phyloP scores from a whole-genome alignment of 2,888 invertebrate species.

The Pardosa pseudoannulata region DNA sequence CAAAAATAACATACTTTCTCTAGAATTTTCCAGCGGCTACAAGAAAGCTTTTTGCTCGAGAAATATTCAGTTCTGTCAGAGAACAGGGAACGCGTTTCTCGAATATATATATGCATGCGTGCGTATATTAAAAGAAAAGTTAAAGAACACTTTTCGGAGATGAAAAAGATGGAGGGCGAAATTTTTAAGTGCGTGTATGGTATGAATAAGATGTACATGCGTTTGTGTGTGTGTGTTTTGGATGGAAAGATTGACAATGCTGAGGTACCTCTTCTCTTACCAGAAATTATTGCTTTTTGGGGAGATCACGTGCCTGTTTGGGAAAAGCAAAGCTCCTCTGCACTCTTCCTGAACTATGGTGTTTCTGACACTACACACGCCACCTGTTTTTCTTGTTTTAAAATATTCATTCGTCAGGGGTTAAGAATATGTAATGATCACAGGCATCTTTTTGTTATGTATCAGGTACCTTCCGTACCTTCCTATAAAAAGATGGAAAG shows the following conservation, averaged over 20 bases:
- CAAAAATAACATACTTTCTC: too few relatives aligned
- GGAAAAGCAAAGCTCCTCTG: neutral
- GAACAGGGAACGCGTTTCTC: neutral
- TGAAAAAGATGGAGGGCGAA: too few relatives aligned
- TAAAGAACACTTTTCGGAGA: neutral
- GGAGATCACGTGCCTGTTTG: neutral
- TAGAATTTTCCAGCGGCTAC: too few relatives aligned
- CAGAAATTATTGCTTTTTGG: neutral
- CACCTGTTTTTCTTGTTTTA: neutral
- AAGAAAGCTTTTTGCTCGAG: too few relatives aligned
- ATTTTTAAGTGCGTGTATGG: neutral
- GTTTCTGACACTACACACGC: neutral
- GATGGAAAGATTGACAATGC: neutral
- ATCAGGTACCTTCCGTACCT: too few relatives aligned
- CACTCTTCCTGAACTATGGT: neutral
- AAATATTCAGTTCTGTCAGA: neutral
- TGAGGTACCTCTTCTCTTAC: neutral
- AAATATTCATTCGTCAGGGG: neutral
- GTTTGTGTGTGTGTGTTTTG: neutral
- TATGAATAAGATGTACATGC: neutral
- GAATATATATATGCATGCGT: too few relatives aligned
- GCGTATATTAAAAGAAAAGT: too few relatives aligned
- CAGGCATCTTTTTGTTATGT: neutral
- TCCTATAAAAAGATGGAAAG: neutral
- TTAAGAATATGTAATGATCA: neutral